Percentiles rank a stretch among this genome's conserved stretches.
Conservation (phyloP, 1,140 invertebrate species). For the Augochlora pura region DNA sequence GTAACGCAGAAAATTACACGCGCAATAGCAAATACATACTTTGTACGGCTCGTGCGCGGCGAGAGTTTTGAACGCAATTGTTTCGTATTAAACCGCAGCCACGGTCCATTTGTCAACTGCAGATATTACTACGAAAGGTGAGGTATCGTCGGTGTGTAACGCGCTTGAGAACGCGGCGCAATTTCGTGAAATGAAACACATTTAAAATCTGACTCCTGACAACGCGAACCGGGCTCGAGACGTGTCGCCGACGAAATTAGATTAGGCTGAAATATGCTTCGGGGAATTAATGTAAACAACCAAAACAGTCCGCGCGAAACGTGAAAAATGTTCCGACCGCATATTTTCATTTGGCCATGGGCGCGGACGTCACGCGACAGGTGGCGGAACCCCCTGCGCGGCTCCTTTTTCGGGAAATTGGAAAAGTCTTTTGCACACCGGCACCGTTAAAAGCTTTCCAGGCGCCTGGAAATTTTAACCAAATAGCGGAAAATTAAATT, state of each 20-base stretch:
- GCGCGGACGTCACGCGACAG: background rate
- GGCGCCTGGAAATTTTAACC: background rate
- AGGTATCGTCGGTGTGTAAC: background rate
- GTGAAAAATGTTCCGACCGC: background rate
- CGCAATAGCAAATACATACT: too few species aligned
- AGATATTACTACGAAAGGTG: background rate
- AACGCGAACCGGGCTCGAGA: background rate
- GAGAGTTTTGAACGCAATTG: too few species aligned
- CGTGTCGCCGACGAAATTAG: background rate
- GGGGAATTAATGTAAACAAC: background rate
- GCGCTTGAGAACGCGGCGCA: background rate
- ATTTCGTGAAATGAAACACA: constrained; percentile 5
- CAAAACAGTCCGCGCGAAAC: background rate
- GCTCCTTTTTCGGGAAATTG: background rate
- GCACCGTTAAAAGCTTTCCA: background rate
- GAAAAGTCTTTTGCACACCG: background rate
- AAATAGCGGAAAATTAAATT: constrained; percentile 1
- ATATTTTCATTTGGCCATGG: background rate
- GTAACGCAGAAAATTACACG: too few species aligned
- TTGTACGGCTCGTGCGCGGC: too few species aligned
- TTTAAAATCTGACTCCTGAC: background rate
- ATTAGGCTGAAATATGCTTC: background rate
- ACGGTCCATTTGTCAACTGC: too few species aligned
- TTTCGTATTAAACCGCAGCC: too few species aligned
- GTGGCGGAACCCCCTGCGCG: background rate